Conservation (phyloP, 1,140 invertebrate species). For the Drosophila ficusphila region DNA sequence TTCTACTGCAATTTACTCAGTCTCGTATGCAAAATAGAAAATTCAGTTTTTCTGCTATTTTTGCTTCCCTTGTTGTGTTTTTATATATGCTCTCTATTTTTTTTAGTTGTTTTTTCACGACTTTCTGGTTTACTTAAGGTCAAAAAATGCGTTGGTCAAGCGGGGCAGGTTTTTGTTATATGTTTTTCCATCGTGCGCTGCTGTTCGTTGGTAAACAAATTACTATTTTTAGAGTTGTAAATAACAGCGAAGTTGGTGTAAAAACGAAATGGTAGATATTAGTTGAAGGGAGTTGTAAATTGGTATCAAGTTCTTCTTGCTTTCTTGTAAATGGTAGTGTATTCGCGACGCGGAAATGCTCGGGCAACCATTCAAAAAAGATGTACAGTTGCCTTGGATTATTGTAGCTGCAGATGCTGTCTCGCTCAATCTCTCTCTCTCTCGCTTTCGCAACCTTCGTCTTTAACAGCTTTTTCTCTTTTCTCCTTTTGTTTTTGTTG, state of each 20-base stretch:
- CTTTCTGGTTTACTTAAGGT: constrained; percentile 29
- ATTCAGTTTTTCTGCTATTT: constrained; percentile 58
- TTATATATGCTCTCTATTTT: constrained; percentile 17
- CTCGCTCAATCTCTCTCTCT: constrained; percentile 25
- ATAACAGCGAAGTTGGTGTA: constrained; percentile 6
- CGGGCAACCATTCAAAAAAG: constrained; percentile 12
- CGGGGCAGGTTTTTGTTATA: constrained; percentile 40
- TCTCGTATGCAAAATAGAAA: constrained; percentile 73
- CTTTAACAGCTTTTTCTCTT: constrained; percentile 29
- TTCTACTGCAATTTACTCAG: constrained; percentile 68
- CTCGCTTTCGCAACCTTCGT: constrained; percentile 38
- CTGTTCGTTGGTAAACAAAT: constrained; percentile 48
- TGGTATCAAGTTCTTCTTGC: constrained; percentile 66
- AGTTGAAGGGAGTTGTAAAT: constrained; percentile 59
- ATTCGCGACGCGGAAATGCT: constrained; percentile 65
- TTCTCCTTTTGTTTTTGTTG: constrained; percentile 16
- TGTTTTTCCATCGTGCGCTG: constrained; percentile 26
- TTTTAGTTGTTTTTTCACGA: constrained; percentile 5
- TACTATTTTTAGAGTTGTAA: constrained; percentile 13
- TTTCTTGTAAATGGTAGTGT: constrained; percentile 76
- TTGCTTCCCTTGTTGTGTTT: constrained; percentile 58
- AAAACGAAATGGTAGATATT: constrained; percentile 32
- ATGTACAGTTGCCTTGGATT: constrained; percentile 62
- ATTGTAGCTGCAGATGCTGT: constrained; percentile 47
- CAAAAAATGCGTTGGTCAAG: constrained; percentile 47